Conservation (phyloP, 1,140 invertebrate species). For the Panonychus citri region DNA sequence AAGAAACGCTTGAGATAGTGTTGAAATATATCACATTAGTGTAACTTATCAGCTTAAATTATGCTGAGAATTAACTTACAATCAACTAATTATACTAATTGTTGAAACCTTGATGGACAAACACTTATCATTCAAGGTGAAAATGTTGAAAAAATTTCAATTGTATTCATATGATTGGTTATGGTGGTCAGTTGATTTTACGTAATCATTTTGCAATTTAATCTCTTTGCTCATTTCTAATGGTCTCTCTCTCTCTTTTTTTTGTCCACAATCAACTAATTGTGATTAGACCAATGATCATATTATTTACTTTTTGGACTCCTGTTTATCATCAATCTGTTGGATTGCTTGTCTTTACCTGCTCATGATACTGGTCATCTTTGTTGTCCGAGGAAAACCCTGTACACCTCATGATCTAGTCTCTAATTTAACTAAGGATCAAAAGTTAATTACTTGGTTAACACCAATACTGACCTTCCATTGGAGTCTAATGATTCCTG, state of each 20-base stretch:
- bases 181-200: no score
- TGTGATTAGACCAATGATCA: slow-evolving; percentile 46
- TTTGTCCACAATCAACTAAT: neutral
- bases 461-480: slow-evolving; percentile 52
- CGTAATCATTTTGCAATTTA: no score
- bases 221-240: neutral
- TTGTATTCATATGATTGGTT: no score
- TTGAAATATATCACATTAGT: no score
- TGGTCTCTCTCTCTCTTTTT: neutral
- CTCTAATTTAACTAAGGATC: slow-evolving; percentile 29
- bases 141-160: no score
- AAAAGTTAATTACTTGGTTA: slow-evolving; percentile 18
- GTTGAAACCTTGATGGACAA: no score
- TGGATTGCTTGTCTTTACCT: slow-evolving; percentile 57
- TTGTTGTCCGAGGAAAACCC: slow-evolving; percentile 54
- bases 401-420: slow-evolving; percentile 59
- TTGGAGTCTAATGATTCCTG: slow-evolving; percentile 63
- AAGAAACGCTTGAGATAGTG: no score
- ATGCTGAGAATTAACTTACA: no score
- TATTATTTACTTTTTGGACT: slow-evolving; percentile 60
- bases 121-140: no score
- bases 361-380: slow-evolving; percentile 46
- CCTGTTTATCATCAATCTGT: slow-evolving; percentile 53
- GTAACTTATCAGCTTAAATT: no score
- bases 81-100: no score